Conservation (phyloP, 2,888 invertebrate species). For the Lithosia quadra region DNA sequence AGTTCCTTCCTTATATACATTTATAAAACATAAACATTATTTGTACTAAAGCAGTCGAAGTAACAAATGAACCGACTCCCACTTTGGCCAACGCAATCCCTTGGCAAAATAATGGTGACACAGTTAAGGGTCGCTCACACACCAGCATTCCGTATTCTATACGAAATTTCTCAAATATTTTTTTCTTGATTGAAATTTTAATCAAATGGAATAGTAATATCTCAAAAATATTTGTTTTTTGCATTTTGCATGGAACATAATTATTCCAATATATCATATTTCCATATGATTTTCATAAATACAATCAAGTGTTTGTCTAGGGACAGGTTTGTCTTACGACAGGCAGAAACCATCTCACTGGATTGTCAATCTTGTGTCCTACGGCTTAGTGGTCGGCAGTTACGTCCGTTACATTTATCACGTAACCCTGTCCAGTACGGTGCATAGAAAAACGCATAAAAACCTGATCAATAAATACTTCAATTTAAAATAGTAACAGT, state of each 20-base stretch:
- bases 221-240: background rate
- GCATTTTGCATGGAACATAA: too few relatives aligned
- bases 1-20: too few relatives aligned
- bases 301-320: too few relatives aligned
- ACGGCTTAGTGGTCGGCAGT: slow-evolving; percentile 1
- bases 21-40: background rate
- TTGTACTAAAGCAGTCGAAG: slow-evolving; percentile 15
- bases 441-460: too few relatives aligned
- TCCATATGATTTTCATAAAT: too few relatives aligned
- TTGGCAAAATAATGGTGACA: slow-evolving; percentile 15
- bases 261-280: too few relatives aligned
- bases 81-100: slow-evolving; percentile 13
- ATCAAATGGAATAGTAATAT: background rate
- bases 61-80: slow-evolving; percentile 23
- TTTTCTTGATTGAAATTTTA: too few relatives aligned
- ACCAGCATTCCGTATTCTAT: background rate
- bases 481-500: too few relatives aligned
- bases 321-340: too few relatives aligned
- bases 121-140: slow-evolving; percentile 1
- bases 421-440: background rate
- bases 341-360: too few relatives aligned
- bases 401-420: background rate
- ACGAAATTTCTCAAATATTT: background rate
- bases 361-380: slow-evolving; percentile 3
- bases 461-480: too few relatives aligned